These are phyloP conservation scores for Triplophysa rosa DNA, from an alignment of 2,113 vertebrate species.

Conservation along the genomic window DNA sequence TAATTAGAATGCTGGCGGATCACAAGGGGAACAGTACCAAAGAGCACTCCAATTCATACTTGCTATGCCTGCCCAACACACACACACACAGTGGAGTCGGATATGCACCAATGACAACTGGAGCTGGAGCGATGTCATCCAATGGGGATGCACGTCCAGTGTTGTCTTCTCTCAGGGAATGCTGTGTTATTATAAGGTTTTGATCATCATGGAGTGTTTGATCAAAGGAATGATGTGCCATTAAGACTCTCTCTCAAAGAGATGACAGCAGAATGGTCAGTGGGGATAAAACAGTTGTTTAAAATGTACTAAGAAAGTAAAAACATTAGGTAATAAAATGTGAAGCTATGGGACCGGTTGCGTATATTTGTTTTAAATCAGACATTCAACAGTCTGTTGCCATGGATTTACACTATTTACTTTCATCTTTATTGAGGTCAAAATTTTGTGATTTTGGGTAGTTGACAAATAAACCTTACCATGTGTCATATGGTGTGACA, in stretches of 20 bases:
- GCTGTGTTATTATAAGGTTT: neutral
- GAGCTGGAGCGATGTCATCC: neutral
- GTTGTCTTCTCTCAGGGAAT: neutral
- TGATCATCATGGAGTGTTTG: neutral
- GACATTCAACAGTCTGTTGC: too few relatives aligned
- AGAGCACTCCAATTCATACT: slow-evolving; percentile 29
- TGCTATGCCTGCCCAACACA: neutral
- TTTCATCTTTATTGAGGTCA: too few relatives aligned
- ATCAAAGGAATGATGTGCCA: neutral
- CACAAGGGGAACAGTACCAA: slow-evolving; percentile 11
- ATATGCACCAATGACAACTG: neutral
- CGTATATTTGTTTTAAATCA: too few relatives aligned
- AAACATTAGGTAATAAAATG: too few relatives aligned
- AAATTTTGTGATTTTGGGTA: too few relatives aligned
- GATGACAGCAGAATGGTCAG: neutral
- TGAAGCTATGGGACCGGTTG: too few relatives aligned
- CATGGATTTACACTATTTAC: too few relatives aligned
- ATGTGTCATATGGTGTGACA: too few relatives aligned
- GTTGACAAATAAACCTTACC: too few relatives aligned
- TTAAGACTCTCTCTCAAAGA: slow-evolving; percentile 19
- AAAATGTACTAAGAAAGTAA: too few relatives aligned
- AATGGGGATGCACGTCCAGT: neutral
- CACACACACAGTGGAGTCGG: neutral
- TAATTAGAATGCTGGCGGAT: slow-evolving; percentile 45
- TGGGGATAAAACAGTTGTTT: neutral